Conservation (phyloP, 2,797 vertebrate genomes). For the Triplophysa yarkandensis region DNA sequence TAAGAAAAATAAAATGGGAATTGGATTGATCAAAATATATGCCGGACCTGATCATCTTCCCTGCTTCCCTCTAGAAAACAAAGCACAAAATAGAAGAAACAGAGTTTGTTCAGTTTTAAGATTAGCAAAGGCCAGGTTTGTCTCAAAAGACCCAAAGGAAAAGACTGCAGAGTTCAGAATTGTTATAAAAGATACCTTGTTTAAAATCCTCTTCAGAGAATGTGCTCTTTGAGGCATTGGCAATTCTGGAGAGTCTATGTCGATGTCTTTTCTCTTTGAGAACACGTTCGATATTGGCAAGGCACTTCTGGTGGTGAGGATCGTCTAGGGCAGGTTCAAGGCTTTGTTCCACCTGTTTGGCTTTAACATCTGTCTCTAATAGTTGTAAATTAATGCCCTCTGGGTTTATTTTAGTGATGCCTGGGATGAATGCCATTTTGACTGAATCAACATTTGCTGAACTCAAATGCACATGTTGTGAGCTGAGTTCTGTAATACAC, state of each 20-base stretch:
- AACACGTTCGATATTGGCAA: conserved; percentile 92
- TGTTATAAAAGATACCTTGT: conserved; percentile 67
- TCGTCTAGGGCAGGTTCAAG: conserved; percentile 52
- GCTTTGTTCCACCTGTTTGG: conserved; percentile 44
- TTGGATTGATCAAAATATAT: conserved; percentile 33
- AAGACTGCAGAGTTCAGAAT: not conserved
- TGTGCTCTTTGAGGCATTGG: conserved; percentile 79
- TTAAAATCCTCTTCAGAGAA: conserved; percentile 81
- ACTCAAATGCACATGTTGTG: conserved; percentile 32
- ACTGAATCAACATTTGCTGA: conserved; percentile 23
- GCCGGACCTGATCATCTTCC: conserved; percentile 88
- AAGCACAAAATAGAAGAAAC: conserved; percentile 56
- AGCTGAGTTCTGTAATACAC: conserved; percentile 55
- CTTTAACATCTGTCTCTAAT: conserved; percentile 58
- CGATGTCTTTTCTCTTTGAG: conserved; percentile 87
- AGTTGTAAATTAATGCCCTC: conserved; percentile 63
- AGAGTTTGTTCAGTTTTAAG: conserved; percentile 18
- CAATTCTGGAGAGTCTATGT: conserved; percentile 82
- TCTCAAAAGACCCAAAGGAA: not conserved
- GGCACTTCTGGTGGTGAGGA: conserved; percentile 77
- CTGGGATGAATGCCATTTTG: not conserved
- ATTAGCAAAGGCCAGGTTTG: not conserved
- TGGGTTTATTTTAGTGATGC: not conserved
- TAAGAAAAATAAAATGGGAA: conserved; percentile 2
- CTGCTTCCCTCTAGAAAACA: conserved; percentile 81